These are phyloP conservation scores for Coptodon bakossiorum DNA, from an alignment of 2,113 vertebrate genomes.

Conservation along the genomic window DNA sequence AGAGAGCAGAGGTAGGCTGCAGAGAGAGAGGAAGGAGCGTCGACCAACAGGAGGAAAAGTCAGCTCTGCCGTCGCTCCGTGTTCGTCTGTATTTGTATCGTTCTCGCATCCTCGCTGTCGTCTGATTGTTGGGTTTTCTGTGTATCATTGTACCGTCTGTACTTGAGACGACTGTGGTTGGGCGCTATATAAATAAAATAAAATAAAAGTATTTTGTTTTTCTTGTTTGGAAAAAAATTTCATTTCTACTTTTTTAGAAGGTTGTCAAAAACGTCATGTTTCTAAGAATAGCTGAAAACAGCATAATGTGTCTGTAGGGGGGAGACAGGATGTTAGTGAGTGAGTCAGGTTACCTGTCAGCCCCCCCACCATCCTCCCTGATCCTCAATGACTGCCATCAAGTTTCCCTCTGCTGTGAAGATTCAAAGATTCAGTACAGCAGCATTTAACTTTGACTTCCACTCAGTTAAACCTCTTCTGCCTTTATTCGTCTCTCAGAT, in stretches of 20 bases:
- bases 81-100: accelerated
- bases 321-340: background rate
- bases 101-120: background rate
- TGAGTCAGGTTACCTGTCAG: background rate
- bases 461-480: background rate
- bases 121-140: background rate
- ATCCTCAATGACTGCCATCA: background rate
- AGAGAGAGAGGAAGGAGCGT: background rate
- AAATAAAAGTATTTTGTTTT: background rate
- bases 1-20: background rate
- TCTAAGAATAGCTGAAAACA: background rate
- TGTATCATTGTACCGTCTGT: accelerated
- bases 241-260: background rate
- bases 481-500: background rate
- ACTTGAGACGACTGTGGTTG: accelerated
- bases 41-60: accelerated
- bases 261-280: background rate
- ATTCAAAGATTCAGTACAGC: background rate
- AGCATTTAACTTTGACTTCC: background rate
- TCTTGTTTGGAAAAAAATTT: background rate
- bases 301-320: background rate
- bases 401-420: background rate
- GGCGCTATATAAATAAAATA: background rate
- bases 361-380: background rate
- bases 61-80: too few relatives aligned